Evolutionary conservation across 2,888 invertebrate species (phyloP).

Genomic region (Saturnia pavonia): DNA sequence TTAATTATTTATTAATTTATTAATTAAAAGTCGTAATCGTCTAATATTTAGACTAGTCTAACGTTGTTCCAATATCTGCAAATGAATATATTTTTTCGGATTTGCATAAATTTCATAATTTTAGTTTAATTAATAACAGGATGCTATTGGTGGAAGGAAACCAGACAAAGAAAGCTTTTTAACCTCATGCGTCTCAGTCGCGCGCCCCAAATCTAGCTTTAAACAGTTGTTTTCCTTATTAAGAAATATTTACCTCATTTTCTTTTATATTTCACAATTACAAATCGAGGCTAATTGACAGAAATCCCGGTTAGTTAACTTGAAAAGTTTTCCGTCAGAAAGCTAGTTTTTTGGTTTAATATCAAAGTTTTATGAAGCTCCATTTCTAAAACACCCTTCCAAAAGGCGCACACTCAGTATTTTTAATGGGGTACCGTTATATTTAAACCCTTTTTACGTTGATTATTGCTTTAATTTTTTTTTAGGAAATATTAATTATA

Average conservation of each 20-base stretch:
- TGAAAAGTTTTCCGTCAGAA: constrained; percentile 2
- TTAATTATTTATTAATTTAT: too few relatives aligned
- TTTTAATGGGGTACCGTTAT: neutral
- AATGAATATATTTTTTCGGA: too few relatives aligned
- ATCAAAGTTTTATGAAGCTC: constrained; percentile 2
- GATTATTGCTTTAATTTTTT: neutral
- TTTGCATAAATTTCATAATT: too few relatives aligned
- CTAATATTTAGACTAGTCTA: too few relatives aligned
- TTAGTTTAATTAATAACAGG: too few relatives aligned
- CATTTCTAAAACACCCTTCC: constrained; percentile 2
- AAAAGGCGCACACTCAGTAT: neutral
- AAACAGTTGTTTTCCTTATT: neutral
- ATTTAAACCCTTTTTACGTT: neutral
- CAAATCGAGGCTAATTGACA: neutral
- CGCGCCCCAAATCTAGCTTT: neutral
- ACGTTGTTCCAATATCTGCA: too few relatives aligned
- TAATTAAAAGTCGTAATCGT: too few relatives aligned
- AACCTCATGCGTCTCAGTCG: neutral
- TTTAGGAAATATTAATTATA: neutral
- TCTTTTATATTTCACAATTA: neutral
- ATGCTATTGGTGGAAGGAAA: too few relatives aligned
- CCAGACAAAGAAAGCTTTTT: too few relatives aligned
- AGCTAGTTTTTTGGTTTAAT: constrained; percentile 4
- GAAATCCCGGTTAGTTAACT: constrained; percentile 7
- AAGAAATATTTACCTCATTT: neutral